phyloP scores from a whole-genome alignment of 2,888 invertebrate species.

The Plagodis pulveraria region DNA sequence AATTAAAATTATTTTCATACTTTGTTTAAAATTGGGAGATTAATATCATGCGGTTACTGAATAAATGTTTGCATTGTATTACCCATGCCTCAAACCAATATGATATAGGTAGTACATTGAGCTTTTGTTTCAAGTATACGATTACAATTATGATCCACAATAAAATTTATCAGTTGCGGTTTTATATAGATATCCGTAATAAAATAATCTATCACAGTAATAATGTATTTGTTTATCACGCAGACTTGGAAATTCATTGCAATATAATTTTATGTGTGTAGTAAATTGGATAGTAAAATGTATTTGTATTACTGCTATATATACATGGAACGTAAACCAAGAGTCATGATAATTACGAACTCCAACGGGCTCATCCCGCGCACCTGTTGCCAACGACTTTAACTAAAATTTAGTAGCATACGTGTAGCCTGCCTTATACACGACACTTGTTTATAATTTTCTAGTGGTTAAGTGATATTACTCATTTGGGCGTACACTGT shows the following conservation, averaged over 20 bases:
- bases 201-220: conserved; percentile 33
- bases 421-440: conserved; percentile 69
- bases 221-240: conserved; percentile 29
- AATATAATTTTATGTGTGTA: conserved; percentile 23
- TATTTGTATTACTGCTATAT: conserved; percentile 21
- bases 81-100: conserved; percentile 45
- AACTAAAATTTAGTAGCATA: conserved; percentile 80
- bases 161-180: conserved; percentile 27
- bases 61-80: conserved; percentile 65
- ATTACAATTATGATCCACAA: conserved; percentile 36
- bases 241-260: conserved; percentile 24
- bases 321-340: conserved; percentile 47
- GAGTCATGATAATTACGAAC: conserved; percentile 75
- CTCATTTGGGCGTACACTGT: conserved; percentile 53
- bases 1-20: conserved; percentile 74
- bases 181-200: conserved; percentile 33
- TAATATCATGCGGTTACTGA: conserved; percentile 70
- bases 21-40: conserved; percentile 63
- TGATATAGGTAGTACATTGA: conserved; percentile 44
- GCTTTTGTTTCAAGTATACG: conserved; percentile 41
- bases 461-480: conserved; percentile 70
- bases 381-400: conserved; percentile 82
- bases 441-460: conserved; percentile 77
- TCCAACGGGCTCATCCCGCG: conserved; percentile 68
- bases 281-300: conserved; percentile 29